A percentile compares a stretch with the other conserved stretches of the same genome.
These are phyloP conservation scores for Sabatieria punctata DNA, from an alignment of 2,888 invertebrate genomes.

Conservation along the genomic window DNA sequence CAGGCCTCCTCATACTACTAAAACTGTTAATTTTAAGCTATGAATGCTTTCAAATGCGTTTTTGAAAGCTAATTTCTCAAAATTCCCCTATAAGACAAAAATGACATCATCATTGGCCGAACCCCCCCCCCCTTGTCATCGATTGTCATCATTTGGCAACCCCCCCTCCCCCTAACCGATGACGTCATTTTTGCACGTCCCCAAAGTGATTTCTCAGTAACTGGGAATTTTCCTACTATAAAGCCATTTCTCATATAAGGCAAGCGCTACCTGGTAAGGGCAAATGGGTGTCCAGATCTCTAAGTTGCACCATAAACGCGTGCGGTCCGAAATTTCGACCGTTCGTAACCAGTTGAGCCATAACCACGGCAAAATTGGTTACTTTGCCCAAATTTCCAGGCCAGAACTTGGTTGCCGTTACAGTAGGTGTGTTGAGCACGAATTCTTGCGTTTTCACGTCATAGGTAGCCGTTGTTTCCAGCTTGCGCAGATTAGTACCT, in stretches of 20 bases:
- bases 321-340: slow-evolving; percentile 72
- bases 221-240: not conserved
- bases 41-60: too few relatives aligned
- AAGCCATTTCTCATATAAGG: slow-evolving; percentile 39
- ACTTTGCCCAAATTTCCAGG: slow-evolving; percentile 85
- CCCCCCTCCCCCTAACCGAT: too few relatives aligned
- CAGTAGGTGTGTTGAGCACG: slow-evolving; percentile 63
- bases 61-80: too few relatives aligned
- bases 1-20: too few relatives aligned
- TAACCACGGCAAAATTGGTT: slow-evolving; percentile 73
- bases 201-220: too few relatives aligned
- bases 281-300: slow-evolving; percentile 68
- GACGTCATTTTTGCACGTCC: too few relatives aligned
- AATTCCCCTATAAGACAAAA: too few relatives aligned
- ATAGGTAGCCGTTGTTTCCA: slow-evolving; percentile 84
- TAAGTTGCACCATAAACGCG: slow-evolving; percentile 73
- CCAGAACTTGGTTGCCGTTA: slow-evolving; percentile 90
- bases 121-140: too few relatives aligned
- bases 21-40: too few relatives aligned
- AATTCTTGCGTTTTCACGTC: slow-evolving; percentile 66
- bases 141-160: too few relatives aligned
- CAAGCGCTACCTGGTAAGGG: slow-evolving; percentile 50
- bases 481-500: slow-evolving; percentile 69
- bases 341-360: slow-evolving; percentile 71
- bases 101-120: too few relatives aligned